Evolutionary conservation across 2,113 vertebrate species (phyloP), one percentile per base, ranked within the genome.

Genomic region (Pluvianellus socialis): DNA sequence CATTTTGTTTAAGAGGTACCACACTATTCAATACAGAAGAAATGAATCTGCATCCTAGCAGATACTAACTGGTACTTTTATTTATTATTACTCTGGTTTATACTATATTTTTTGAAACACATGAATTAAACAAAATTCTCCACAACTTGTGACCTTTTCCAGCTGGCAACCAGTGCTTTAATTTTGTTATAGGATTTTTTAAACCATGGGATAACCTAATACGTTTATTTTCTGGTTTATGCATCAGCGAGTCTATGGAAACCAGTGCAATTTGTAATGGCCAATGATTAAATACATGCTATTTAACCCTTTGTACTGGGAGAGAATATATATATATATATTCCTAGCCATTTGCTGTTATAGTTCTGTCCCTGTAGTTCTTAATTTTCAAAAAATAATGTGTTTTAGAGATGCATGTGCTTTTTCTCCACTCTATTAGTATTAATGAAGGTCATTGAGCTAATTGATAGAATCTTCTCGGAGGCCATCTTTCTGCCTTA

Each of bases 401-500:
- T 22, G 22, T 81, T 94, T 82, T 62, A n/a, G 79, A 86, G 71
- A 66, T 67, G 56, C 24, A 10, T 66, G 38, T 95, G 52, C 30
- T 85, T 90, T 91, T 91, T 85, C 53, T 84, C 40, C 38, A 38
- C 75, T 80, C 55, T 92, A 16, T 83, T 90, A 75, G 53, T 96
- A 53, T 94, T 94, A 94, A 93, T 90, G 79, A 93, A 95, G 58
- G 70, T 88, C 76, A 38, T 83, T 1, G 1, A 88, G 73, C 66
- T 95, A 95, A 90, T 89, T 86, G 92, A 91, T 88, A 59, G 87
- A 67, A 92, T 95, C 47, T 94, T 92, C 62, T 94, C 28, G 2
- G 84, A 88, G 87, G 71, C 84, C 28, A 38, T 94, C 38, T 85
- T 86, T 92, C 55, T 94, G 91, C 84, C 82, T 94, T 88, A 85